A percentile compares a stretch with the other conserved stretches of the same genome.
These are phyloP conservation scores for Thecophora atra DNA, from an alignment of 2,888 invertebrate species.

Conservation along the genomic window DNA sequence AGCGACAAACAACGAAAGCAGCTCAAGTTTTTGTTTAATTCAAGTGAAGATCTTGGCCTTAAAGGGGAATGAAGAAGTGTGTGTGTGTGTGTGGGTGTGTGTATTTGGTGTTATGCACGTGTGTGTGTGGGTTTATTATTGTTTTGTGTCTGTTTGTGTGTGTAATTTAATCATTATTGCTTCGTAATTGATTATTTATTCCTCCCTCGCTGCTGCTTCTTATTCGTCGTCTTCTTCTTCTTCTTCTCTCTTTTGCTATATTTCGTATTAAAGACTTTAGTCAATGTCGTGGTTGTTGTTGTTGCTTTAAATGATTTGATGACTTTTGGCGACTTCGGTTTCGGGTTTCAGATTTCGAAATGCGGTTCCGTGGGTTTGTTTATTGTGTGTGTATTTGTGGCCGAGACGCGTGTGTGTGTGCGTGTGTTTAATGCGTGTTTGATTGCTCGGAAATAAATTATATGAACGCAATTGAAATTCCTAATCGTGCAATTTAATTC, in stretches of 20 bases:
- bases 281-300: slow-evolving; percentile 24
- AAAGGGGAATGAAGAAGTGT: not conserved
- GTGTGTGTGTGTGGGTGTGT: not conserved
- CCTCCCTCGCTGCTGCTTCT: slow-evolving; percentile 10
- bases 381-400: not conserved
- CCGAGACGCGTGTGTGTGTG: not conserved
- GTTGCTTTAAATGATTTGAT: slow-evolving; percentile 7
- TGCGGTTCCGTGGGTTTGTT: no score
- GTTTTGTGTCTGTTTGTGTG: not conserved
- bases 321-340: not conserved
- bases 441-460: slow-evolving; percentile 23
- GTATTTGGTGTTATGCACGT: not conserved
- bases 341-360: no score
- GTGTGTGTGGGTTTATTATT: not conserved
- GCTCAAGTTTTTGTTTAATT: not conserved
- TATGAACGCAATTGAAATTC: slow-evolving; percentile 22
- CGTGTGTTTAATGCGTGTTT: not conserved
- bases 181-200: slow-evolving; percentile 36
- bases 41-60: no score
- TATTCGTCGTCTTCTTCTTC: slow-evolving; percentile 4
- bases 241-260: slow-evolving; percentile 45
- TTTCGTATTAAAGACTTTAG: slow-evolving; percentile 45
- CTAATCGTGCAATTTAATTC: slow-evolving; percentile 22
- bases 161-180: slow-evolving; percentile 23
- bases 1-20: no score